Conservation (phyloP, 2,113 vertebrate genomes). For the Egretta garzetta region DNA sequence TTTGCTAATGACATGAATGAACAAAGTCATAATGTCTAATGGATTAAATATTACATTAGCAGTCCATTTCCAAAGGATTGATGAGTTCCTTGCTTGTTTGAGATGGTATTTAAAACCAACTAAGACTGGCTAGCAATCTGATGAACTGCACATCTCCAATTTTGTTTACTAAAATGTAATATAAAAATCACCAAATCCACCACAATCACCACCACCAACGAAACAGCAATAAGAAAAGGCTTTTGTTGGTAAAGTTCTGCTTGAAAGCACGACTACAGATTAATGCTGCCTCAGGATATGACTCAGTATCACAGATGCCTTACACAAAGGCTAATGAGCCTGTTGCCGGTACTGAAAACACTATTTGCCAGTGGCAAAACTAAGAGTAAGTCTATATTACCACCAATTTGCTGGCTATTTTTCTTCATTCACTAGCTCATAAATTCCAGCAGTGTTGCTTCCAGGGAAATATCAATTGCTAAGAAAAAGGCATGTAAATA, state of each 20-base stretch:
- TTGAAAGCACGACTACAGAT: background rate
- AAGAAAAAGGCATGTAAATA: background rate
- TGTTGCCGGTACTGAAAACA: background rate
- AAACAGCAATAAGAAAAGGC: background rate
- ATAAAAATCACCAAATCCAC: background rate
- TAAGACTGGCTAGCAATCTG: background rate
- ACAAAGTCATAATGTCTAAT: background rate
- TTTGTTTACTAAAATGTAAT: background rate
- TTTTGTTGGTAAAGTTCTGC: background rate
- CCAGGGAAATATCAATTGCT: constrained; percentile 28
- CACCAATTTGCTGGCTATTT: constrained; percentile 8
- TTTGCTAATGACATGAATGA: constrained; percentile 30
- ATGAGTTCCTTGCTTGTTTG: background rate
- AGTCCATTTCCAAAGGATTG: constrained; percentile 17
- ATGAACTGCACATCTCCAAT: background rate
- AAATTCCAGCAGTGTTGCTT: background rate
- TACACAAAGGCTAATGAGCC: background rate
- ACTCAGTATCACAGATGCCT: background rate
- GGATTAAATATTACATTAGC: constrained; percentile 46
- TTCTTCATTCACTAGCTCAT: constrained; percentile 9
- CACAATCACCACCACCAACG: background rate
- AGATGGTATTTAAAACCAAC: background rate
- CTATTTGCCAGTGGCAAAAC: constrained; percentile 2
- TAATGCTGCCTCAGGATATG: background rate
- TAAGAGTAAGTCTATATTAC: background rate